Conservation (phyloP, 2,113 vertebrate species). For the Mobula birostris region DNA sequence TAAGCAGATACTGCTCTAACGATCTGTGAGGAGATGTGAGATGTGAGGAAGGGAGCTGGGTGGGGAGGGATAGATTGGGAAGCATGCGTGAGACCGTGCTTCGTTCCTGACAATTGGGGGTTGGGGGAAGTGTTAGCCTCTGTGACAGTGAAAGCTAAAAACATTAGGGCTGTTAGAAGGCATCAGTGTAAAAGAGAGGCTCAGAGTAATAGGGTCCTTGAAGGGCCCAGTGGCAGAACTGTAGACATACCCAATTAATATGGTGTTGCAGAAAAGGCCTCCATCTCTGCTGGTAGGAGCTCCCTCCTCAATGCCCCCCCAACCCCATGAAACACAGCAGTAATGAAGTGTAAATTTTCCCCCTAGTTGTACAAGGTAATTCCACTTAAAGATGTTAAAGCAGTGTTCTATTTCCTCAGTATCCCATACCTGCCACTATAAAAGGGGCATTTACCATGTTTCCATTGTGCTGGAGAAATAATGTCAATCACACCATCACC, state of each 20-base stretch:
- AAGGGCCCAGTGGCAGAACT: background rate
- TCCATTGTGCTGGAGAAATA: background rate
- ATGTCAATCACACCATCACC: background rate
- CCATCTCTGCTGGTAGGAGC: background rate
- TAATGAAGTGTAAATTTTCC: background rate
- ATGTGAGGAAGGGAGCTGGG: background rate
- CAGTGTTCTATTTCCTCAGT: background rate
- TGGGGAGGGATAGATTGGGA: background rate
- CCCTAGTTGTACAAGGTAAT: background rate
- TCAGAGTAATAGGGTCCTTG: background rate
- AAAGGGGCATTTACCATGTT: background rate
- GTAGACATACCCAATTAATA: background rate
- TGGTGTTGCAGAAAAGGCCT: background rate
- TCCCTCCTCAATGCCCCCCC: background rate
- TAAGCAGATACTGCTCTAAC: too few relatives aligned
- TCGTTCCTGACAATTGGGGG: too few relatives aligned
- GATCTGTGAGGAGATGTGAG: too few relatives aligned
- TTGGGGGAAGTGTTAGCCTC: background rate
- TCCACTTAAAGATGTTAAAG: background rate
- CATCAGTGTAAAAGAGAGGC: background rate
- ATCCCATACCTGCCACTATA: background rate
- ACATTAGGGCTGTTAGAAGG: background rate
- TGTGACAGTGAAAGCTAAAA: background rate
- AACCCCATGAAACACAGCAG: too few relatives aligned
- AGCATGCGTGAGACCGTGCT: too few relatives aligned